Conservation (phyloP, 2,113 vertebrate genomes). For the Calypte anna region DNA sequence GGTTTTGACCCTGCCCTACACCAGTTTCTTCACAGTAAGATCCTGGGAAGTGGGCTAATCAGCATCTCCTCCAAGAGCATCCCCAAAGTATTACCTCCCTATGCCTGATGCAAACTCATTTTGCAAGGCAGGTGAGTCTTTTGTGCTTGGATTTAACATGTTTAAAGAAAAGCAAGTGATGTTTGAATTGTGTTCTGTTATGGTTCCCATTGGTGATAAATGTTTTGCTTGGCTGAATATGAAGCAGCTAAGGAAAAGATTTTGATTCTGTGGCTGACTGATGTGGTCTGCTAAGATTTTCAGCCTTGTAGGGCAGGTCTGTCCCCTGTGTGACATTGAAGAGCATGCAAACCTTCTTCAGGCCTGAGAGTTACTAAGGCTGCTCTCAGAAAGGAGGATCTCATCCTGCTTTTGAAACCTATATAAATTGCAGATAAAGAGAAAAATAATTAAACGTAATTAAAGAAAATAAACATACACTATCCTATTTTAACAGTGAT, state of each 20-base stretch:
- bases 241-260: neutral
- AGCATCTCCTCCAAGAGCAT: neutral
- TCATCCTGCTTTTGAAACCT: neutral
- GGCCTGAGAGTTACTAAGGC: neutral
- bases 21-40: neutral
- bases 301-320: neutral
- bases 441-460: constrained; percentile 34
- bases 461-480: neutral
- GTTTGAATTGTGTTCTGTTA: neutral
- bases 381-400: neutral
- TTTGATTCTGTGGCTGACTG: neutral
- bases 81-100: neutral
- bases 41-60: neutral
- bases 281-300: neutral
- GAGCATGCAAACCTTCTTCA: neutral
- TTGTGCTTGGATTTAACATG: neutral
- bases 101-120: neutral
- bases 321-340: neutral
- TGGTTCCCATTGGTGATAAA: fast-evolving
- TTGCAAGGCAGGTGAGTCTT: neutral
- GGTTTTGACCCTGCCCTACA: neutral
- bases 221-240: neutral
- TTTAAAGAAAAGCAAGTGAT: neutral
- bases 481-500: neutral
- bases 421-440: neutral